Evolutionary conservation across 2,797 vertebrate genomes (phyloP), one percentile per base, ranked within the genome.

Genomic region (Notamacropus eugenii): DNA sequence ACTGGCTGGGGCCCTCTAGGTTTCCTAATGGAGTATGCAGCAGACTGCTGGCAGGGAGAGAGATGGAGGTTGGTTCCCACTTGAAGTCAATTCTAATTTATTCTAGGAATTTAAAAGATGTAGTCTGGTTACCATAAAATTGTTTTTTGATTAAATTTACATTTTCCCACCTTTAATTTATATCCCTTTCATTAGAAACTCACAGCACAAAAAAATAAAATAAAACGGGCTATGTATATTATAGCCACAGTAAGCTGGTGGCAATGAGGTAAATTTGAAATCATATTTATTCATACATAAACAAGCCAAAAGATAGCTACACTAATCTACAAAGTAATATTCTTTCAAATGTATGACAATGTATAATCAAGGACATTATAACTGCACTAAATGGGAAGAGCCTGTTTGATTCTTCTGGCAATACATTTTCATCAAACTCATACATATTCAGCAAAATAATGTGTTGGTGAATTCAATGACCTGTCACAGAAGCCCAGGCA

Each of bases 351-450:
- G 90, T 54, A 19, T 67, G 62, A 52, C 74, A 54, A 56, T 31
- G 50, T 56, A 54, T 93, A 96, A 97, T 95, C 91, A 93, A 95
- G 93, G 94, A 91, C 57, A 29, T 96, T 93, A 56, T 29, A 57
- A 93, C 93, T 82, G 46, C 91, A 52, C 91, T 93, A 56, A 29
- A 24, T 57, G 91, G 87, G 92, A 95, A 92, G 54, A 95, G 92
- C 40, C 91, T 74, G 28, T 4, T 50, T 93, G 96, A 93, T 96
- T 96, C 58, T 95, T 95, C 56, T 58, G 67, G 92, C 58, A 55
- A 94, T 74, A 55, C 93, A 90, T 95, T 96, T 95, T 92, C 74
- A 90, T 96, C 94, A 92, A 95, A 93, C 57, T 95, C 95, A 96
- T 96, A 94, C 94, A 95, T 96, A 97, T 95, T 97, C 95, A 97